phyloP scores from a whole-genome alignment of 2,797 vertebrate genomes.

The Sternarchorhynchus goeldii region DNA sequence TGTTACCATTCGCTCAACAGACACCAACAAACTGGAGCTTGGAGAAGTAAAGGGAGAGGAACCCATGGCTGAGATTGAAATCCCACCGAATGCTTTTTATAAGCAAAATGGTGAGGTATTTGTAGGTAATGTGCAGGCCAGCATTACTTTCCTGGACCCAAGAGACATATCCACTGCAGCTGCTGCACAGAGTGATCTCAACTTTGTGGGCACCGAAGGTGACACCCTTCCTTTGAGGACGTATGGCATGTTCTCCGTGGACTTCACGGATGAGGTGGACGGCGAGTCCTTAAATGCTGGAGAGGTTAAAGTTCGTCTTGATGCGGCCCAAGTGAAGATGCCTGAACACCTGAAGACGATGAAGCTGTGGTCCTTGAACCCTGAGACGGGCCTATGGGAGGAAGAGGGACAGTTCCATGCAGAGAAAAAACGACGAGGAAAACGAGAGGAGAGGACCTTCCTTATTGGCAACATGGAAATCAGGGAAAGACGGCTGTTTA shows the following conservation, averaged over 20 bases:
- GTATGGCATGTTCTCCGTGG: conserved; percentile 97
- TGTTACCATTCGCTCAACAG: conserved; percentile 80
- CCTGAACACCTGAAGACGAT: conserved; percentile 86
- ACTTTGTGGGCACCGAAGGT: conserved; percentile 88
- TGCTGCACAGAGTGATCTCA: conserved; percentile 92
- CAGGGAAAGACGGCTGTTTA: conserved; percentile 93
- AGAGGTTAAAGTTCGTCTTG: conserved; percentile 89
- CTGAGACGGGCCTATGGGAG: conserved; percentile 94
- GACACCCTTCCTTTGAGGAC: conserved; percentile 91
- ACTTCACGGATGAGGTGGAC: conserved; percentile 85
- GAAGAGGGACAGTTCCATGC: conserved; percentile 88
- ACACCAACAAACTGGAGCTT: conserved; percentile 85
- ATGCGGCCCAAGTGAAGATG: conserved; percentile 90
- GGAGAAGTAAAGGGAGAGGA: conserved; percentile 85
- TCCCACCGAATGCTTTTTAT: conserved; percentile 90
- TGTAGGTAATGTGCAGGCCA: conserved; percentile 90
- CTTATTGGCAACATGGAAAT: conserved; percentile 99
- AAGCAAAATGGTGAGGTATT: conserved; percentile 90
- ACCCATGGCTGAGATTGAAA: conserved; percentile 89
- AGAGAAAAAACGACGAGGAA: conserved; percentile 81
- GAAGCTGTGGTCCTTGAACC: conserved; percentile 98
- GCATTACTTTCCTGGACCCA: conserved; percentile 93
- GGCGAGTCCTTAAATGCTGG: conserved; percentile 89
- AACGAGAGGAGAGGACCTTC: conserved; percentile 92
- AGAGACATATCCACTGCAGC: conserved; percentile 86